These are phyloP conservation scores for Andrena fulva DNA, from an alignment of 2,888 invertebrate species.

Conservation along the genomic window DNA sequence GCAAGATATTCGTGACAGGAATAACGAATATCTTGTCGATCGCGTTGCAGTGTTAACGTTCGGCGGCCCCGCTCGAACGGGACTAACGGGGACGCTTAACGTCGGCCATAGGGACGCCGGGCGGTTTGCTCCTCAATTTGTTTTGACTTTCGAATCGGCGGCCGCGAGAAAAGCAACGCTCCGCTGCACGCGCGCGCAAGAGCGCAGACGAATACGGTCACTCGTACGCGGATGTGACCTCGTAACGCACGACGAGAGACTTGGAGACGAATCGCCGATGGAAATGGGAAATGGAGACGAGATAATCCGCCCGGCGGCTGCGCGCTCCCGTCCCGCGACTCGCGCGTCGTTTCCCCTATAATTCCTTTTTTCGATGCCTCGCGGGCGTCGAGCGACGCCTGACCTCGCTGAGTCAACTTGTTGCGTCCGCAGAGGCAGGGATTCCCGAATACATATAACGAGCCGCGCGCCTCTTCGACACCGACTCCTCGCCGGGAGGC, in stretches of 20 bases:
- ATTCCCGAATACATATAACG: conserved; percentile 13
- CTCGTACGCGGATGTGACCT: conserved; percentile 68
- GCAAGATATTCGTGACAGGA: too few relatives aligned
- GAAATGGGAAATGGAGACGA: conserved; percentile 55
- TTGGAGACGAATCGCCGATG: conserved; percentile 51
- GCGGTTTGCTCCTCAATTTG: conserved; percentile 1
- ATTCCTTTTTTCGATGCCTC: background rate
- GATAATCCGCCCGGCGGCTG: conserved; percentile 14
- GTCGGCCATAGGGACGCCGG: background rate
- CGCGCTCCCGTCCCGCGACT: conserved; percentile 31
- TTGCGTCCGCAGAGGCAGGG: conserved; percentile 26
- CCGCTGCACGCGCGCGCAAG: conserved; percentile 6
- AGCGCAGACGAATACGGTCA: conserved; percentile 36
- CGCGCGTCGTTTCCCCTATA: conserved; percentile 1
- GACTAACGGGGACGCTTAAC: background rate
- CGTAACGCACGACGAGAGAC: conserved; percentile 57
- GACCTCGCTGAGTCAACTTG: conserved; percentile 39
- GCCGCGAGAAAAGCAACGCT: conserved; percentile 12
- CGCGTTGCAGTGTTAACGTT: too few relatives aligned
- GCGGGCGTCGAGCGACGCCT: background rate
- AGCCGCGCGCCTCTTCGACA: too few relatives aligned
- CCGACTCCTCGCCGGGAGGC: too few relatives aligned
- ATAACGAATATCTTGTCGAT: too few relatives aligned
- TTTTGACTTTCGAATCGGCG: conserved; percentile 20
- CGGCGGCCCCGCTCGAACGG: background rate